Evolutionary conservation across 2,113 vertebrate genomes (phyloP).

Genomic region (Psilopogon haemacephalus): DNA sequence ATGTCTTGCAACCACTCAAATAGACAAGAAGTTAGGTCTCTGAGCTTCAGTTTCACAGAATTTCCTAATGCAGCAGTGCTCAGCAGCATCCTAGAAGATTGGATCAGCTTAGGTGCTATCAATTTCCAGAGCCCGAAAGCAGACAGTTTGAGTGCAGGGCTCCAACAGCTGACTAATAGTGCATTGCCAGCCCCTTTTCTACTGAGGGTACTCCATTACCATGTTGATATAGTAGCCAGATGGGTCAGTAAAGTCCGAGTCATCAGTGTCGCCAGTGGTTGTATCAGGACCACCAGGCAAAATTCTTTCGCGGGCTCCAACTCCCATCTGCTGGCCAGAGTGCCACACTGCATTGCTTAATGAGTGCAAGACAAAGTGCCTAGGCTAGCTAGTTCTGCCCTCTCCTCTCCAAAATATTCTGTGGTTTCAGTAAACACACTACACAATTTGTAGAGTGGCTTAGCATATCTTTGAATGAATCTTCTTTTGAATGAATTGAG

Average conservation of each 20-base stretch:
- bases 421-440: rapidly evolving
- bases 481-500: neutral
- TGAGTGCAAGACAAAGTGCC: neutral
- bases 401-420: neutral
- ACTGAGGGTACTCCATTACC: rapidly evolving
- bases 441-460: too few species aligned
- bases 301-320: neutral
- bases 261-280: neutral
- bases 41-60: neutral
- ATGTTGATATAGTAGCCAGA: rapidly evolving
- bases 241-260: neutral
- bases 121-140: neutral
- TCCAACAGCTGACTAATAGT: rapidly evolving
- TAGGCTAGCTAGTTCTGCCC: neutral
- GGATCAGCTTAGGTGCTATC: neutral
- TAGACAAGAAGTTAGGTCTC: neutral
- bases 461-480: rapidly evolving
- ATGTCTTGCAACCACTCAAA: neutral
- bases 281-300: neutral
- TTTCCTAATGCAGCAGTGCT: neutral
- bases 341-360: neutral
- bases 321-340: conserved; percentile 55
- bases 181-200: neutral
- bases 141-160: neutral
- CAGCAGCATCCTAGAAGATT: neutral